Percentiles rank a stretch among this genome's conserved stretches.
Evolutionary conservation across 2,797 vertebrate species (phyloP).

Genomic region (Rhinichthys osculus): DNA sequence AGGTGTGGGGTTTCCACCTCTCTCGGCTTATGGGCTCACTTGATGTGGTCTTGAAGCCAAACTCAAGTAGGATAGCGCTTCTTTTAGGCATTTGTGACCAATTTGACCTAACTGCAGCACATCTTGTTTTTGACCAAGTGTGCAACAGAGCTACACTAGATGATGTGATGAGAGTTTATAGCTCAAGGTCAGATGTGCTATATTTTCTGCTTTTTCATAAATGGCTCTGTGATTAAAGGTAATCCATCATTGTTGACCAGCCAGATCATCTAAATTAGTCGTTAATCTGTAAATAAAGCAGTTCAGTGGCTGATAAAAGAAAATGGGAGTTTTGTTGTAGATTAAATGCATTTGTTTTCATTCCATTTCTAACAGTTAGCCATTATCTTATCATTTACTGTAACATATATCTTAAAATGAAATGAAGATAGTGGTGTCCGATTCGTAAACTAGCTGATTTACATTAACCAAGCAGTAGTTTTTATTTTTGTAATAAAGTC

Average conservation of each 20-base stretch:
- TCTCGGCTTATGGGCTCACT: slow-evolving; percentile 21
- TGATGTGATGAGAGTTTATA: not conserved
- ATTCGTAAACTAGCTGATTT: not conserved
- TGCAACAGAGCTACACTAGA: not conserved
- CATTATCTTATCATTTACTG: not conserved
- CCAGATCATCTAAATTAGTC: slow-evolving; percentile 7
- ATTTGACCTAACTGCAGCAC: not conserved
- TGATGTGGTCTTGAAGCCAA: slow-evolving; percentile 38
- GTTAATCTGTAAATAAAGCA: slow-evolving; percentile 4
- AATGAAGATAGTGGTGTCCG: not conserved
- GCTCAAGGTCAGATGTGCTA: not conserved
- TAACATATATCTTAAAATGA: not conserved
- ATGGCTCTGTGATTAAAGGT: not conserved
- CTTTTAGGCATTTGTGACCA: not conserved
- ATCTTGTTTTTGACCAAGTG: not conserved
- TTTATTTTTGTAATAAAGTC: no score
- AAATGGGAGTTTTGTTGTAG: slow-evolving; percentile 3
- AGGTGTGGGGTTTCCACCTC: slow-evolving; percentile 56
- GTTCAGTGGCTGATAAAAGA: slow-evolving; percentile 3
- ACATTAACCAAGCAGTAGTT: no score
- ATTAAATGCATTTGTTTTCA: slow-evolving; percentile 29
- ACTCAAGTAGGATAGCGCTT: slow-evolving; percentile 40
- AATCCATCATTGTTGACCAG: slow-evolving; percentile 29
- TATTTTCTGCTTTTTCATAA: slow-evolving; percentile 10
- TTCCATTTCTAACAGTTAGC: slow-evolving; percentile 4